A percentile compares a stretch with the other conserved stretches of the same genome.
Conservation (phyloP, 2,113 vertebrate genomes). For the Actinemys pallida region DNA sequence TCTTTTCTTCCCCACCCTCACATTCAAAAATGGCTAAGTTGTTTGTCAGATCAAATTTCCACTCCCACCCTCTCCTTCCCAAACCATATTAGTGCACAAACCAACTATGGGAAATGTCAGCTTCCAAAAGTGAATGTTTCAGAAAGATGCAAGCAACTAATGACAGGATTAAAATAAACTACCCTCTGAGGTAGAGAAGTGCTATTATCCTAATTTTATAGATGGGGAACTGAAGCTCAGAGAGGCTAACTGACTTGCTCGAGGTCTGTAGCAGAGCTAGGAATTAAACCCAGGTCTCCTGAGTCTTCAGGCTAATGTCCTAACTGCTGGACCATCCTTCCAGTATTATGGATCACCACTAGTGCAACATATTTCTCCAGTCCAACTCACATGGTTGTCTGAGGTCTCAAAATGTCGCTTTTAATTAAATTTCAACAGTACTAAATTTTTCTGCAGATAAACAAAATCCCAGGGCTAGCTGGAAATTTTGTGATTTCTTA, state of each 20-base stretch:
- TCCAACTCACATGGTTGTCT: neutral
- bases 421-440: neutral
- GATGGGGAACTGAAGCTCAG: too few species aligned
- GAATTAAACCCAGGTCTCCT: neutral
- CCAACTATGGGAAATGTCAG: neutral
- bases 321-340: neutral
- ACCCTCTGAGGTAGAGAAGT: too few species aligned
- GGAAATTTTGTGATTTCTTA: constrained; percentile 37
- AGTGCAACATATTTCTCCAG: neutral
- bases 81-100: neutral
- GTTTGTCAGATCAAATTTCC: neutral
- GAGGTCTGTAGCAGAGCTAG: neutral
- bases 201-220: too few species aligned
- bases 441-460: neutral
- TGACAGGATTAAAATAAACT: neutral
- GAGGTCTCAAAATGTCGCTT: neutral
- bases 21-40: neutral
- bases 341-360: neutral
- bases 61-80: neutral
- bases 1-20: neutral
- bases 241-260: too few species aligned
- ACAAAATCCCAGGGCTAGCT: neutral
- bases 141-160: neutral
- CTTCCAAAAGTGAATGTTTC: neutral
- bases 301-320: neutral